These are phyloP conservation scores for Marmota flaviventris DNA, from an alignment of 2,113 vertebrate genomes.

Conservation along the genomic window DNA sequence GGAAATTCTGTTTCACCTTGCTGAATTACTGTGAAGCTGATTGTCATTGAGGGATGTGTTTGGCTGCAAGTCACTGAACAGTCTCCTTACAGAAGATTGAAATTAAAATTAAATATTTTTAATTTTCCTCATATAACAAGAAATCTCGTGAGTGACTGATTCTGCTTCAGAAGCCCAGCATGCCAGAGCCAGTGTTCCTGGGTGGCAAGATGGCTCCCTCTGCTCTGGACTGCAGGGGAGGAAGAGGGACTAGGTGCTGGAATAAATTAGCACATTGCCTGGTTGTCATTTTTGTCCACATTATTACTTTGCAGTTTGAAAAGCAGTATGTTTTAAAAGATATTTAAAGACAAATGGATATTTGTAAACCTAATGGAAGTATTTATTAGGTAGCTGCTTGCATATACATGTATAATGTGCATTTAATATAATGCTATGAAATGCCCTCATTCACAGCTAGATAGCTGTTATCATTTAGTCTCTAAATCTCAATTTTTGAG, in stretches of 20 bases:
- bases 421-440: slow-evolving; percentile 3
- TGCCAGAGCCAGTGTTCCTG: not conserved
- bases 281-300: not conserved
- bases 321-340: not conserved
- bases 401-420: not conserved
- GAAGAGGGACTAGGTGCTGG: not conserved
- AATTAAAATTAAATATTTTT: not conserved
- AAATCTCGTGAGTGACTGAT: not conserved
- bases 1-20: not conserved
- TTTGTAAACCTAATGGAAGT: not conserved
- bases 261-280: not conserved
- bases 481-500: slow-evolving; percentile 52
- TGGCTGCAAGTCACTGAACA: not conserved
- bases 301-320: not conserved
- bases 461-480: slow-evolving; percentile 6
- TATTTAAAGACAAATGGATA: not conserved
- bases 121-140: not conserved
- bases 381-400: not conserved
- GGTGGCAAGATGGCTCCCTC: not conserved
- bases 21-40: not conserved
- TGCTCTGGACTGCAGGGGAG: not conserved
- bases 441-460: not conserved
- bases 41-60: not conserved
- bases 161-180: not conserved
- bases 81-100: not conserved